phyloP scores from a whole-genome alignment of 2,888 invertebrate species.

The Perizoma affinitatum region DNA sequence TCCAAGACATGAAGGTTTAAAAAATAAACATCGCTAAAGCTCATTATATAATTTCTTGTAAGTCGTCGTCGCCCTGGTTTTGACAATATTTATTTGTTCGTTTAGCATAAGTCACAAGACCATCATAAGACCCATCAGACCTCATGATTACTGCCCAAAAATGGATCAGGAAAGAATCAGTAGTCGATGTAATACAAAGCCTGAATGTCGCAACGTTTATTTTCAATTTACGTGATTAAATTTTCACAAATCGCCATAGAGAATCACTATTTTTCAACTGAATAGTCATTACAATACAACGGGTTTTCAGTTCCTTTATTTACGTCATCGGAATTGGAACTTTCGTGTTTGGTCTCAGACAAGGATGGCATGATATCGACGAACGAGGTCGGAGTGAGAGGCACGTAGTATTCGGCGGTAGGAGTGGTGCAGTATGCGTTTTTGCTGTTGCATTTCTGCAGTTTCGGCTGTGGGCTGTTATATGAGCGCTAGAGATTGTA shows the following conservation, averaged over 20 bases:
- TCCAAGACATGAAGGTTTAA: too few species aligned
- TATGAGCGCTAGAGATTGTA: constrained; percentile 28
- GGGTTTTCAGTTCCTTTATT: constrained; percentile 40
- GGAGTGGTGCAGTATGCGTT: constrained; percentile 80
- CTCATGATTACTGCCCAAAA: too few species aligned
- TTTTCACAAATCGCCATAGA: too few species aligned
- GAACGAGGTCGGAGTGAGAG: constrained; percentile 49
- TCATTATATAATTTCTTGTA: too few species aligned
- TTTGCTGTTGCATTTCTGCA: constrained; percentile 74
- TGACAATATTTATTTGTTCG: too few species aligned
- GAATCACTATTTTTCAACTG: background rate
- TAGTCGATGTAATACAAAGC: too few species aligned
- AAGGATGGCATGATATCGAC: constrained; percentile 45
- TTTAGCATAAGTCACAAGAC: too few species aligned
- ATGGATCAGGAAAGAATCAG: too few species aligned
- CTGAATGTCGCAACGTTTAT: background rate
- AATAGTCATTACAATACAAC: background rate
- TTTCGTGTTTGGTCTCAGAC: constrained; percentile 49
- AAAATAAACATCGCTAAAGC: too few species aligned
- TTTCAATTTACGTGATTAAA: background rate
- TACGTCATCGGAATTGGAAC: constrained; percentile 43
- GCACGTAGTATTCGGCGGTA: constrained; percentile 57
- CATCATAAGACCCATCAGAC: too few species aligned
- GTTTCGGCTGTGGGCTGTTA: constrained; percentile 51
- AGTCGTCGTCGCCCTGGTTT: too few species aligned